Evolutionary conservation across 1,140 invertebrate species (phyloP), one percentile per base, ranked within the genome.

Genomic region (Lucilia sericata): DNA sequence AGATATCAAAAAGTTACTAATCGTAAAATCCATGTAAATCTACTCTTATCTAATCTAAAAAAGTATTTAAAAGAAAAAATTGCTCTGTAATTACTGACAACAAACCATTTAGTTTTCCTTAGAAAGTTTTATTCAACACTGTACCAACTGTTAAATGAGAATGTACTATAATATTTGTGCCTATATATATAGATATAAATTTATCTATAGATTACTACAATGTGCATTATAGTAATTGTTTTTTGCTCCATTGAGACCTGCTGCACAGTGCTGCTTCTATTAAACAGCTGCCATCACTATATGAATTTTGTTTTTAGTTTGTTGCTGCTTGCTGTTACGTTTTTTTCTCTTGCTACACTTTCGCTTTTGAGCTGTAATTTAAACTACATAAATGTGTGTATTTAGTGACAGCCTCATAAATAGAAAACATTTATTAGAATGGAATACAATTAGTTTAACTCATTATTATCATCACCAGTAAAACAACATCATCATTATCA

Each of bases 221-320:
- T 60, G 51, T 60, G 55, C 14, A 17, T 60, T 60, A 60, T n/a
- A n/a, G 55, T 60, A 60, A 60, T 60, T 60, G 55, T 60, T 17
- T 60, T 60, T n/a, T n/a, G 13, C 55, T n/a, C 55, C 55, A 60
- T 60, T 60, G 55, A 60, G 55, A 60, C 55, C 55, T 60, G 55
- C 55, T n/a, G 14, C 55, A 60, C 14, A 60, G 55, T 60, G 14
- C 55, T n/a, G n/a, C 14, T n/a, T 14, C 55, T n/a, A 14, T n/a
- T n/a, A 60, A 60, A 60, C 55, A 60, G 55, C 55, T 60, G 55
- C 55, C 55, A 60, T 60, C 55, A 60, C 55, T 60, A 60, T 60
- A 60, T 60, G n/a, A 60, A n/a, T n/a, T 60, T 17, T 60, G 14
- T 60, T 55, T 55, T 8, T 30, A 30, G 25, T 42, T 42, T 42